Percentiles rank a stretch among this genome's conserved stretches.
phyloP scores from a whole-genome alignment of 2,113 vertebrate species.

The Mormyrus lacerda region DNA sequence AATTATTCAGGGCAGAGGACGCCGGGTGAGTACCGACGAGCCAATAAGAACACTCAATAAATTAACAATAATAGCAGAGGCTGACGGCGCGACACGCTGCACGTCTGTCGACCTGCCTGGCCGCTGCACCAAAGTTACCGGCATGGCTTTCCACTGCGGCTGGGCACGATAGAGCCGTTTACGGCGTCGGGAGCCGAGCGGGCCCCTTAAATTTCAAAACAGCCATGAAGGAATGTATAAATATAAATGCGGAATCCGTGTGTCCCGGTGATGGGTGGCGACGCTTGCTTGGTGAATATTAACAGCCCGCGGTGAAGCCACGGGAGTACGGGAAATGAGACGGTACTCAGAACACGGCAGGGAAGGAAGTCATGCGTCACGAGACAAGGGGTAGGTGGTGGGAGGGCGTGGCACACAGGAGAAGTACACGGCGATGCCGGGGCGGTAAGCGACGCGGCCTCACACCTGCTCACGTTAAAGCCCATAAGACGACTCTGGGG shows the following conservation, averaged over 20 bases:
- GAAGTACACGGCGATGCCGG: background rate
- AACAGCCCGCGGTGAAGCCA: background rate
- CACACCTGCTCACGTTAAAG: background rate
- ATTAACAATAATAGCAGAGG: background rate
- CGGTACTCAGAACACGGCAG: background rate
- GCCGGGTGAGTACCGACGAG: conserved; percentile 5
- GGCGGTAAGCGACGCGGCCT: background rate
- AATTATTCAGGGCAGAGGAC: conserved; percentile 12
- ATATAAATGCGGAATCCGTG: background rate
- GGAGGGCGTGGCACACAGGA: background rate
- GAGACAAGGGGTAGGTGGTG: background rate
- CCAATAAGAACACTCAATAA: background rate
- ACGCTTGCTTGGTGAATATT: background rate
- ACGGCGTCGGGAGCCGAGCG: background rate
- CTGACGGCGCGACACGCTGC: background rate
- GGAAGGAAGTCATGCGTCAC: background rate
- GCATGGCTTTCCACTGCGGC: background rate
- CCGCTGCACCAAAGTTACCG: background rate
- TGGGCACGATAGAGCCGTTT: background rate
- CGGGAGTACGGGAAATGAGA: background rate
- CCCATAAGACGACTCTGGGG: background rate
- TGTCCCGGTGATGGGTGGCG: background rate
- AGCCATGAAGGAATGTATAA: background rate
- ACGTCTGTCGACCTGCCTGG: background rate
- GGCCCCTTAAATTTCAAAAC: background rate